These are phyloP conservation scores for Pomacea maculata DNA, from an alignment of 1,140 invertebrate species.

Conservation along the genomic window DNA sequence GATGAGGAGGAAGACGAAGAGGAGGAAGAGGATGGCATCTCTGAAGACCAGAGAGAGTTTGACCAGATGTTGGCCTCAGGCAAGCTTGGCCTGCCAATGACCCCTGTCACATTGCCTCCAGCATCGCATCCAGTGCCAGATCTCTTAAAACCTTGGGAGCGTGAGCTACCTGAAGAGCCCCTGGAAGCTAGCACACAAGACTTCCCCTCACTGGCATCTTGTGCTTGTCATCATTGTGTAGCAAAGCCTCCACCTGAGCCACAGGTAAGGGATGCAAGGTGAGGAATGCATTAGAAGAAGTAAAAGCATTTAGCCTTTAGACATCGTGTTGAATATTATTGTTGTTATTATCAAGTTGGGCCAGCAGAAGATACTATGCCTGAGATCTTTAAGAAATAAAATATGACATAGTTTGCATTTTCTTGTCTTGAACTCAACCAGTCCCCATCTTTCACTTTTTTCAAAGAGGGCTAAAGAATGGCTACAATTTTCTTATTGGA, in stretches of 20 bases:
- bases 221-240: slow-evolving; percentile 57
- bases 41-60: slow-evolving; percentile 27
- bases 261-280: slow-evolving; percentile 28
- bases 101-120: background rate
- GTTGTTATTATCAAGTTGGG: too few relatives aligned
- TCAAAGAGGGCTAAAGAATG: too few relatives aligned
- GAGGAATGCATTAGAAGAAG: too few relatives aligned
- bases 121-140: background rate
- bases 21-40: slow-evolving; percentile 35
- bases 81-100: slow-evolving; percentile 9
- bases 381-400: too few relatives aligned
- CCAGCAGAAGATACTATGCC: too few relatives aligned
- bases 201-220: slow-evolving; percentile 38
- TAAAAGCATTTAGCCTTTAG: too few relatives aligned
- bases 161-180: slow-evolving; percentile 26
- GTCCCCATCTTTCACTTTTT: too few relatives aligned
- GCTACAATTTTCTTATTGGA: too few relatives aligned
- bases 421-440: too few relatives aligned
- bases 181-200: slow-evolving; percentile 15
- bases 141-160: slow-evolving; percentile 1
- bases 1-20: slow-evolving; percentile 26
- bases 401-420: too few relatives aligned
- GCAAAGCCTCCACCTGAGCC: slow-evolving; percentile 49
- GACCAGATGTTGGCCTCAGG: slow-evolving; percentile 15
- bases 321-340: too few relatives aligned